These are phyloP conservation scores for Agelastica alni DNA, from an alignment of 2,888 invertebrate genomes.

Conservation along the genomic window DNA sequence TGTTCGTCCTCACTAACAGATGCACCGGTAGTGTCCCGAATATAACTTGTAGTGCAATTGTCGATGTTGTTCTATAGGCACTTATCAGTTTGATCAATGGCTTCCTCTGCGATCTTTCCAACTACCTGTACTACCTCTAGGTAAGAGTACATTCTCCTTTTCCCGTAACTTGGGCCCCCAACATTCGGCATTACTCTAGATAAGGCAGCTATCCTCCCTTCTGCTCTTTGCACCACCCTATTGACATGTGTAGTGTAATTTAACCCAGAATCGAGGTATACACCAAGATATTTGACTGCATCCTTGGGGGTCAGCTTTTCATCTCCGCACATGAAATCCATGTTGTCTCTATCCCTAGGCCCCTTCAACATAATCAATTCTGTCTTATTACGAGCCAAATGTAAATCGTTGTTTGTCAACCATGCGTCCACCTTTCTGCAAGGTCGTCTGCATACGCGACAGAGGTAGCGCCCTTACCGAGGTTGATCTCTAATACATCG, in stretches of 20 bases:
- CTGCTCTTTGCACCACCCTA: conserved; percentile 1
- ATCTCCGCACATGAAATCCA: conserved; percentile 12
- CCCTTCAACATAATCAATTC: not conserved
- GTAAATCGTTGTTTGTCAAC: conserved; percentile 12
- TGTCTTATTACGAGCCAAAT: conserved; percentile 11
- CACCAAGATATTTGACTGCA: not conserved
- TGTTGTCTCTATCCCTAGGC: not conserved
- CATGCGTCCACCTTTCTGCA: conserved; percentile 1
- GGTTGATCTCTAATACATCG: conserved; percentile 8
- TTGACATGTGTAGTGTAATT: conserved; percentile 10
- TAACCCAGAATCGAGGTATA: conserved; percentile 2
- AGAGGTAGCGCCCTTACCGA: not conserved
- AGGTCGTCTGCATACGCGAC: conserved; percentile 30
- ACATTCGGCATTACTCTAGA: conserved; percentile 25
- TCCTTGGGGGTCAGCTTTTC: not conserved
- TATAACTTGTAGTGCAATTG: not conserved
- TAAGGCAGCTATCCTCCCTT: conserved; percentile 7
- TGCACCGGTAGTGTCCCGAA: not conserved
- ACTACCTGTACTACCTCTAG: conserved; percentile 21
- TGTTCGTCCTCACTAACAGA: not conserved
- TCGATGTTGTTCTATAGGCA: not conserved
- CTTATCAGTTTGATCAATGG: not conserved
- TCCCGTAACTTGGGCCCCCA: conserved; percentile 19
- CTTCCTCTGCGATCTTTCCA: conserved; percentile 13
- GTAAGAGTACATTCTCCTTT: conserved; percentile 21